These are phyloP conservation scores for Onthophagus sagittarius DNA, from an alignment of 2,888 invertebrate species.

Conservation along the genomic window DNA sequence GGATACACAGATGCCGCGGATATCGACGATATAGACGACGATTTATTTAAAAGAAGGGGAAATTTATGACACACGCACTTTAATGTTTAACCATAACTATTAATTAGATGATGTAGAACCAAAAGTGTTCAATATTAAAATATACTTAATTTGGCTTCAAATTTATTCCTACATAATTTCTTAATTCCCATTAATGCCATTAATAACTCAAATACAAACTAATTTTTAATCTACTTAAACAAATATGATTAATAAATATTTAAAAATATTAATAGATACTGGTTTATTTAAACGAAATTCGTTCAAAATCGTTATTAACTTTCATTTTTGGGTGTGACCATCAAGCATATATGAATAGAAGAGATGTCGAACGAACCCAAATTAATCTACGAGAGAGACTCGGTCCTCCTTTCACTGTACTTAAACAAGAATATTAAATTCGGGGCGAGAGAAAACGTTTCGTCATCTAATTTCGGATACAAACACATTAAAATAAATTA, in stretches of 20 bases:
- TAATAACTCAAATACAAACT: no score
- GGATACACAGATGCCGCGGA: conserved; percentile 67
- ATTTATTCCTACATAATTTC: no score
- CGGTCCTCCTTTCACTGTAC: neutral
- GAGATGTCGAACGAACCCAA: neutral
- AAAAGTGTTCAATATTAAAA: conserved; percentile 16
- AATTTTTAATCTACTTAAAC: no score
- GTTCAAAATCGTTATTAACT: neutral
- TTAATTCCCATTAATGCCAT: no score
- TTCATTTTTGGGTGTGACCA: neutral
- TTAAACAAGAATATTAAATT: neutral
- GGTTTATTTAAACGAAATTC: no score
- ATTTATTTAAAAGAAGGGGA: conserved; percentile 58
- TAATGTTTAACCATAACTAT: conserved; percentile 26
- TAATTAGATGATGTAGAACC: neutral
- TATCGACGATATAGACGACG: conserved; percentile 66
- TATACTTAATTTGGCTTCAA: no score
- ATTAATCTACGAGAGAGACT: neutral
- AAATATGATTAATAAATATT: no score
- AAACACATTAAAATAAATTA: no score
- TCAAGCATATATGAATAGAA: neutral
- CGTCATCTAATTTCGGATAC: neutral
- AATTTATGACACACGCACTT: conserved; percentile 52
- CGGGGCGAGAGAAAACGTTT: neutral
- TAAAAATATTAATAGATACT: no score